These are phyloP conservation scores for Stenurella melanura DNA, from an alignment of 2,888 invertebrate species.

Conservation along the genomic window DNA sequence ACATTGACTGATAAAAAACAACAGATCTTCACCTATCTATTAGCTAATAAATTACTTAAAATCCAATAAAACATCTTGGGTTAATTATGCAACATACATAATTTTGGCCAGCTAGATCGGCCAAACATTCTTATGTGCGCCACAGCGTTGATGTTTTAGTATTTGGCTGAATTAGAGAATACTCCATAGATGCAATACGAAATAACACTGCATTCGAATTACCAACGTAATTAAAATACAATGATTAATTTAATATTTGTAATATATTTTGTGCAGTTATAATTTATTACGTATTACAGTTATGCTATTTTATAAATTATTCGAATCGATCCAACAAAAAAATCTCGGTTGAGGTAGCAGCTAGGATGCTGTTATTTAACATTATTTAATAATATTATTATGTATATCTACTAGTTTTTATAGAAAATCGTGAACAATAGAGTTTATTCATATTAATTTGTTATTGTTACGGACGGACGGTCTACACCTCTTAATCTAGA, in stretches of 20 bases:
- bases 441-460: slow-evolving; percentile 24
- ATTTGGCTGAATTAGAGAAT: too few relatives aligned
- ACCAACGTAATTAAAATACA: not conserved
- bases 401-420: slow-evolving; percentile 6
- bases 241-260: slow-evolving; percentile 1
- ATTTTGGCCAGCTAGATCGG: too few relatives aligned
- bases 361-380: slow-evolving; percentile 8
- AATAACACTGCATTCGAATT: not conserved
- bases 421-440: slow-evolving; percentile 12
- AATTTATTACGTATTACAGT: slow-evolving; percentile 7
- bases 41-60: too few relatives aligned
- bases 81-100: too few relatives aligned
- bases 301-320: slow-evolving; percentile 12
- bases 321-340: slow-evolving; percentile 1
- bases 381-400: slow-evolving; percentile 12
- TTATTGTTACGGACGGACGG: slow-evolving; percentile 24
- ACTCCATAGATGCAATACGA: not conserved
- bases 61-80: too few relatives aligned
- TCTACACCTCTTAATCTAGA: slow-evolving; percentile 24
- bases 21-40: too few relatives aligned
- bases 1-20: too few relatives aligned
- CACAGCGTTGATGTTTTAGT: too few relatives aligned
- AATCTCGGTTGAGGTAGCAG: slow-evolving; percentile 7
- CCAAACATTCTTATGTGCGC: too few relatives aligned
- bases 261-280: not conserved